phyloP scores from a whole-genome alignment of 2,797 vertebrate species.

The Intellagama lesueurii region DNA sequence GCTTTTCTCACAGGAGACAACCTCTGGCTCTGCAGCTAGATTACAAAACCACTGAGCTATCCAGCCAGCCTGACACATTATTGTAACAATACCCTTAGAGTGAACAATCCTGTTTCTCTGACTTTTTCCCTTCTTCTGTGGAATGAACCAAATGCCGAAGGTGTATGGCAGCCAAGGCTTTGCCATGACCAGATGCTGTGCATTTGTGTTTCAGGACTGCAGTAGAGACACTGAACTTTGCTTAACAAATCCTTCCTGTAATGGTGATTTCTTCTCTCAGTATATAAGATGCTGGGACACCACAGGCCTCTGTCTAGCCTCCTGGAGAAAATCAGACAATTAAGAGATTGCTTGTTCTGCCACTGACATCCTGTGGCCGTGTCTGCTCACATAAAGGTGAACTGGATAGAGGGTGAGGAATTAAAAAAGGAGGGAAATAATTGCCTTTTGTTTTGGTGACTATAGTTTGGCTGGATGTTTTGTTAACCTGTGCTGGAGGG shows the following conservation, averaged over 20 bases:
- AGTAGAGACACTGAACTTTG: neutral
- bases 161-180: neutral
- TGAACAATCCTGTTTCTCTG: neutral
- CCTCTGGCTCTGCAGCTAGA: too few relatives aligned
- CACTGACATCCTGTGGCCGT: slow-evolving; percentile 23
- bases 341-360: slow-evolving; percentile 9
- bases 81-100: neutral
- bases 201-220: neutral
- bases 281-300: neutral
- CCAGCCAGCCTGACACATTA: neutral
- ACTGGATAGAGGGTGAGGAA: neutral
- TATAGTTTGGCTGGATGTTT: neutral
- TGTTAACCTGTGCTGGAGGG: too few relatives aligned
- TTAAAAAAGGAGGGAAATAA: neutral
- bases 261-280: neutral
- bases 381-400: neutral
- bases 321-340: neutral
- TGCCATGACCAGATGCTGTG: too few relatives aligned
- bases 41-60: too few relatives aligned
- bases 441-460: neutral
- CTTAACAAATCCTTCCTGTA: neutral
- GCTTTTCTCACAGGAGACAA: too few relatives aligned
- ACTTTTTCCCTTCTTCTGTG: neutral
- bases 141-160: neutral
- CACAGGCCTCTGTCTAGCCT: neutral